Base-by-base conservation (phyloP, 2,113 vertebrate genomes). In the Sigmodon hispidus region DNA sequence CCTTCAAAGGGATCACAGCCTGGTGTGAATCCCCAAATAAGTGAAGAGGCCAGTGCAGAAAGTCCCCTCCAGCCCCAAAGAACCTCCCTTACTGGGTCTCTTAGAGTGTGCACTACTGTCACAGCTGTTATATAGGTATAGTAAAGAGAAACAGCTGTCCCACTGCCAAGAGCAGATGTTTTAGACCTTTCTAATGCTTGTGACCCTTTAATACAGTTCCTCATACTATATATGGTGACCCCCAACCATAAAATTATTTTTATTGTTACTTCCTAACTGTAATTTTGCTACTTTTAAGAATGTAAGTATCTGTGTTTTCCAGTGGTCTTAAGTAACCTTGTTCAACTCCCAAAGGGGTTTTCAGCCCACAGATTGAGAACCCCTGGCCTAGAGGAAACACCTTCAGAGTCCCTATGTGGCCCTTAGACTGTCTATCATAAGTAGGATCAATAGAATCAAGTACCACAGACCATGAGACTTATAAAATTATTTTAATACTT, bases 1-100 rank as follows among this genome's bases (percentile, higher is more conserved):
- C 96, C 96, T 96, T 97, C 90, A 94, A 92, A 97, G 90, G 89
- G 94, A 84, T 94, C 93, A 83, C 90, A 87, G 43, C 50, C 70
- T 52, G 40, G 65, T 43, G 34, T 50, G 87, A 89, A 85, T 76
- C 86, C 90, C 92, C 65, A 88, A 90, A 89, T 61, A 86, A 92
- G 24, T 75, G 81, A 91, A 7, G 29, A 92, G 88, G 61, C 50
- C 91, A 95, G 80, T 45, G 45, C 40, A 77, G 40, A 94, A 91
- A 70, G 48, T 87, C 8, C 12, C 7, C 36, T 4, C 3, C 22
- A 16, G 19, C 22, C 36, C 45, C n/a, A 43, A 17, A 17, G 50
- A 61, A 24, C 36, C 48, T 50, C 55, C 43, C 45, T 75, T 48
- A 76, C 17, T 72, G 48, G 55, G 67, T 77, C 73, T 45, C 43